Base-by-base conservation (phyloP, 2,113 vertebrate species). In the Monopterus albus region DNA sequence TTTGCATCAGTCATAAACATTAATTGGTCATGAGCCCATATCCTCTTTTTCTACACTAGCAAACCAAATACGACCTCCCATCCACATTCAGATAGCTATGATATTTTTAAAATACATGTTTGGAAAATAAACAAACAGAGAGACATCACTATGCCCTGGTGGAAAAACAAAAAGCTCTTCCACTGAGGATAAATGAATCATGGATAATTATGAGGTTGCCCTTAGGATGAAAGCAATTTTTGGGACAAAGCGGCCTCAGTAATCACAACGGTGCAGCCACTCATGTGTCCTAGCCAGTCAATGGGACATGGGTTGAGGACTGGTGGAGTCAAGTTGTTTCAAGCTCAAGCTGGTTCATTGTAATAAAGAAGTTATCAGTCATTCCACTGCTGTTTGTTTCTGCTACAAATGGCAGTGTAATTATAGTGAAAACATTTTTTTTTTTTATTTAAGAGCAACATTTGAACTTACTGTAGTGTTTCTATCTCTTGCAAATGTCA, bases 241-340 rank as follows among this genome's bases (percentile, higher is more conserved):
- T 52, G 71, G 71, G 67, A 78, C 59, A 87, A 79, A 89, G 81
- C 75, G 51, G 75, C 67, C 33, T 51, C 13, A 46, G 76, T 83
- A 90, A 92, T 91, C 87, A 86, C 82, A 77, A 72, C 75, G 81
- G 71, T 53, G 73, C 79, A 79, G 85, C 80, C 81, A 88, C 72
- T 78, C 35, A 52, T 79, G 63, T 84, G 89, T 83, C 75, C 72
- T 74, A 53, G 56, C 47, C 59, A 73, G 82, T 88, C 85, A 87
- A 61, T 67, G 73, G 83, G 76, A 87, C 79, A 68, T 50, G 78
- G 70, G 76, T 82, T 56, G 73, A 84, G 80, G 80, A 88, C 85
- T 86, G 86, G 77, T 81, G 72, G 82, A 92, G 87, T 91, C 87
- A 87, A 91, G 86, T 62, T 87, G 80, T 87, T 92, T 88, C 79